Base-by-base conservation (phyloP, 2,888 invertebrate species). In the Melieria picta region DNA sequence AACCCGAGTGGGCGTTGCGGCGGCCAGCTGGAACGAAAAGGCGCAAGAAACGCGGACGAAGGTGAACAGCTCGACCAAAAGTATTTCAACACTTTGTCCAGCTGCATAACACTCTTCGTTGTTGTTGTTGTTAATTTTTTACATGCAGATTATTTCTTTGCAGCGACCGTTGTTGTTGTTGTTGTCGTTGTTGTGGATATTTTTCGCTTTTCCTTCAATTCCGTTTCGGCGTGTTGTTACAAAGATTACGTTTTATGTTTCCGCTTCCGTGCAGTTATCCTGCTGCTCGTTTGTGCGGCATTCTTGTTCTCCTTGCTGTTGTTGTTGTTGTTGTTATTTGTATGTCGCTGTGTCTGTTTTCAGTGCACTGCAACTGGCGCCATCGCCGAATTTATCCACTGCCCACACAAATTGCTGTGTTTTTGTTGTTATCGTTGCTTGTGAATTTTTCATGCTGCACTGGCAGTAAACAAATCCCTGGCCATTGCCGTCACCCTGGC, bases 171-270 rank as follows among this genome's bases (percentile, higher is more conserved):
- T 16, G 55, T 46, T 30, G 10, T 42, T 9, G 11, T 50, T 63
- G n/a, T 48, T 52, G n/a, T n/a, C n/a, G n/a, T 46, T 64, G 47
- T 64, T 52, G 52, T 16, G 30, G 42, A 30, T 45, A 10, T 9
- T 50, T 13, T 11, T 45, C 43, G 6, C 60, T 48, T 56, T 7
- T 7, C 46, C 7, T 16, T 63, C 57, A 58, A 64, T 69, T 69
- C 69, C 64, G 57, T 48, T 69, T 64, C 42, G 56, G 64, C 48
- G 65, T 62, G 60, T 58, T 64, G 48, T 66, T 75, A 74, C 66
- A 72, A 78, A 79, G 80, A 80, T 79, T 79, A 80, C 76, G 78
- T 78, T 79, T 79, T 79, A 80, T 80, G 78, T 78, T 77, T 80
- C 79, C 80, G 77, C 75, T 74, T 79, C 77, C 79, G 74, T 77